Evolutionary conservation across 1,140 invertebrate genomes (phyloP), one percentile per base, ranked within the genome.

Genomic region (Propsilocerus akamusi): DNA sequence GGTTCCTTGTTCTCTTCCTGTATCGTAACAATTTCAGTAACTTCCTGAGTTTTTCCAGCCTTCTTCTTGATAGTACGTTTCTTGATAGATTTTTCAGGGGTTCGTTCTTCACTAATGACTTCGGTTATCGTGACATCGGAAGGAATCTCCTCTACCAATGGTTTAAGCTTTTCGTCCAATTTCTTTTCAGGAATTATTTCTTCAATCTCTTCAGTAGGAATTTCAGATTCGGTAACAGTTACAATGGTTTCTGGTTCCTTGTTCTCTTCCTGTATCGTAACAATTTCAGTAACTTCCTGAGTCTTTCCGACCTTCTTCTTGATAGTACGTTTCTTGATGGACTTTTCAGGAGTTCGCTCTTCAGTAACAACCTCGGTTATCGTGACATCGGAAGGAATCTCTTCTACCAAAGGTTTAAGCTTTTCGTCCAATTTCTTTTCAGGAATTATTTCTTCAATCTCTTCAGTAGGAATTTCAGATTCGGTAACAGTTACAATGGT

Each of bases 241-340:
- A 54, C 53, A 47, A 48, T 55, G n/a, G 52, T 58, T 55, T 62
- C 57, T 22, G 55, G 51, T 52, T 51, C 37, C 32, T 56, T 56
- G 49, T 59, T 48, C n/a, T 70, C 66, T 58, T 70, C 67, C 58
- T 71, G 62, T 34, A 70, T 55, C 23, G 69, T 68, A 12, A 66
- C 63, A 49, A 69, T 67, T 59, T 72, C 66, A 12, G 64, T 69
- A 4, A 66, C 61, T n/a, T 58, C 61, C 53, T 68, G 54, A 52
- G 64, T 68, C 10, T 58, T 57, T 34, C 65, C 69, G 50, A 59
- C 64, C 26, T 63, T 60, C 55, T 62, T 64, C 49, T 65, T 62
- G 12, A 65, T 65, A n/a, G 14, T 48, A 32, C 56, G 49, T 53
- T 61, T 67, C 30, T 59, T 67, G 6, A 57, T 60, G 7, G 52